Evolutionary conservation across 2,888 invertebrate genomes (phyloP).

Genomic region (Tholera decimalis): DNA sequence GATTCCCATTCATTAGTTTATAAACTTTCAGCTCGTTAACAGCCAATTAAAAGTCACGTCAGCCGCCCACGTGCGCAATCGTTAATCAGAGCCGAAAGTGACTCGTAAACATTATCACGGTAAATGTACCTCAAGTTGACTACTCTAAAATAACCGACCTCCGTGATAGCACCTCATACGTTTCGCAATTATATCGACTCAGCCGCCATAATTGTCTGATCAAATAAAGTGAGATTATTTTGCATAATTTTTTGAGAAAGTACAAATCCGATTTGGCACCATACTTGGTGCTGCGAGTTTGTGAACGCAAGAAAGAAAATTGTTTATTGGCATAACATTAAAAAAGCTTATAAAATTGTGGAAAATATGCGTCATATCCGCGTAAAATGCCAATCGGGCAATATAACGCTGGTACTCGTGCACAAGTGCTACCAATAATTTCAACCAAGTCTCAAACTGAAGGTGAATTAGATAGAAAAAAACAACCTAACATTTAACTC

Average conservation of each 20-base stretch:
- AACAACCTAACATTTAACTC: constrained; percentile 18
- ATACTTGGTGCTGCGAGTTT: neutral
- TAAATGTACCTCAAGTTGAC: constrained; percentile 39
- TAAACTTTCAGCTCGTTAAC: constrained; percentile 84
- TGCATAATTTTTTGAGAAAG: neutral
- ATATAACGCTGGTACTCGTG: too few relatives aligned
- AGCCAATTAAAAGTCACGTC: constrained; percentile 83
- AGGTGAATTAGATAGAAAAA: constrained; percentile 3
- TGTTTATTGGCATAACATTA: neutral
- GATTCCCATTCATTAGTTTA: constrained; percentile 84
- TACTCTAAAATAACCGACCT: constrained; percentile 1
- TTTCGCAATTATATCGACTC: constrained; percentile 7
- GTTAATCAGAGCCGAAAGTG: constrained; percentile 85
- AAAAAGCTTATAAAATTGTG: neutral
- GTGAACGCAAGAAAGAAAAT: neutral
- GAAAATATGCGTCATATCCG: neutral
- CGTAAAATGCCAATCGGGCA: neutral
- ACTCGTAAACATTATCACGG: constrained; percentile 66
- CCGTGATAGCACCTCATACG: constrained; percentile 1
- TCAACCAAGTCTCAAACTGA: constrained; percentile 1
- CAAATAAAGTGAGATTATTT: constrained; percentile 14
- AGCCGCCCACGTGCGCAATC: constrained; percentile 65
- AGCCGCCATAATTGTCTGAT: neutral
- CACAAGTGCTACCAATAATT: neutral
- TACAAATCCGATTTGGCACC: neutral